phyloP scores from a whole-genome alignment of 2,888 invertebrate species.

The Drosophila monieri region DNA sequence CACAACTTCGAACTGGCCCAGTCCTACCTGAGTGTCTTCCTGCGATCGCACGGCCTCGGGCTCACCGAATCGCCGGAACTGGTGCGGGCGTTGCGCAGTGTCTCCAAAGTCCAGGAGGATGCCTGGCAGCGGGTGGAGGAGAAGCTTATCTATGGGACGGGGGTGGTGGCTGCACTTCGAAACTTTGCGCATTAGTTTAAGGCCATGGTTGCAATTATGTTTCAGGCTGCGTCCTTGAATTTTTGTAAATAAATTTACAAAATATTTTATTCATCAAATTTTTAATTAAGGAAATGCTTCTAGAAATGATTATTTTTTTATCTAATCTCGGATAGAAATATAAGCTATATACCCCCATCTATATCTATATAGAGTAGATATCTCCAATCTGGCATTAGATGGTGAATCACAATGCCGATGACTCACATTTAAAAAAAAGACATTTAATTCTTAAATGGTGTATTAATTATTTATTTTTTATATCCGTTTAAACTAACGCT shows the following conservation, averaged over 20 bases:
- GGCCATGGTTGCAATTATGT: neutral
- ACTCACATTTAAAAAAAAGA: constrained; percentile 11
- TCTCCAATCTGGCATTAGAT: constrained; percentile 5
- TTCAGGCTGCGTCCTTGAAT: neutral
- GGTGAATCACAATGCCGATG: constrained; percentile 17
- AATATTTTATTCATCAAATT: constrained; percentile 12
- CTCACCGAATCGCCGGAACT: constrained; percentile 86
- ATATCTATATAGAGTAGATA: constrained; percentile 9
- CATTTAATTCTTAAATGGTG: constrained; percentile 63
- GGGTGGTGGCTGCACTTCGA: constrained; percentile 90
- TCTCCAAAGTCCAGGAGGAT: constrained; percentile 86
- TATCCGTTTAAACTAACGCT: constrained; percentile 77
- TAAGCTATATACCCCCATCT: neutral
- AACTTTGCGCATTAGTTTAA: constrained; percentile 83
- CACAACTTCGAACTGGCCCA: constrained; percentile 95
- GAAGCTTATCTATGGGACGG: constrained; percentile 89
- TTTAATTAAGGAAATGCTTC: neutral
- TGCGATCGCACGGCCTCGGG: constrained; percentile 90
- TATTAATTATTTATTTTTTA: constrained; percentile 76
- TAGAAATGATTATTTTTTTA: too few species aligned
- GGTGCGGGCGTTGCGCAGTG: constrained; percentile 85
- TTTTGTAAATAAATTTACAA: constrained; percentile 39
- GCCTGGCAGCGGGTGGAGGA: constrained; percentile 89
- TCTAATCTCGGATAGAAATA: neutral
- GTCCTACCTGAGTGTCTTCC: constrained; percentile 93